phyloP scores from a whole-genome alignment of 2,797 vertebrate species.

The Myoxocephalus aenaeus region DNA sequence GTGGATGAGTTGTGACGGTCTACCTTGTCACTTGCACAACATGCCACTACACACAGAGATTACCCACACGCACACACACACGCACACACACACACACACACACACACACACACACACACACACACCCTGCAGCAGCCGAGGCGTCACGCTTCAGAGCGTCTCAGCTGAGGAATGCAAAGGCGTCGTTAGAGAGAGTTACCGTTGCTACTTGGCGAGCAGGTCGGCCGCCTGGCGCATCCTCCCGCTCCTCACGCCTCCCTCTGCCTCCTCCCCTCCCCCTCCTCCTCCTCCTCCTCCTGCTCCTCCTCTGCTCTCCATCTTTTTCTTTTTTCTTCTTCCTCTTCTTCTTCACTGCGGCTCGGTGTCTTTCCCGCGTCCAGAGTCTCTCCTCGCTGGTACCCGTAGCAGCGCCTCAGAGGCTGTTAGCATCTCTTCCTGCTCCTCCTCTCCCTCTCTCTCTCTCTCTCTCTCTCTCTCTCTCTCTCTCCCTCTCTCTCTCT shows the following conservation, averaged over 20 bases:
- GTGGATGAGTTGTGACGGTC: slow-evolving; percentile 1
- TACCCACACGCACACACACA: not conserved
- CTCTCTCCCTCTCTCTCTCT: slow-evolving; percentile 21
- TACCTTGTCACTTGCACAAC: slow-evolving; percentile 7
- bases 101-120: slow-evolving; percentile 7
- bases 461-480: slow-evolving; percentile 20
- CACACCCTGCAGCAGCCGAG: slow-evolving; percentile 43
- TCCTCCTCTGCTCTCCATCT: slow-evolving; percentile 58
- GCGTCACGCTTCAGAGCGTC: slow-evolving; percentile 35
- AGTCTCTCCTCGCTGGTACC: slow-evolving; percentile 64
- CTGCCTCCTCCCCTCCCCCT: slow-evolving; percentile 60
- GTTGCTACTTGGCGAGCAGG: slow-evolving; percentile 79
- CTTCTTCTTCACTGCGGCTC: slow-evolving; percentile 66
- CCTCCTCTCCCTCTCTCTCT: slow-evolving; percentile 39
- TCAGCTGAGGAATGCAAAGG: slow-evolving; percentile 62
- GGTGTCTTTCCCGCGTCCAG: slow-evolving; percentile 66
- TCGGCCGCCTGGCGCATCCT: slow-evolving; percentile 72
- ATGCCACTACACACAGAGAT: not conserved
- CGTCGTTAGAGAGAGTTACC: slow-evolving; percentile 69
- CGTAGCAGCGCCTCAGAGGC: slow-evolving; percentile 73
- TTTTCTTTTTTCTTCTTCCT: slow-evolving; percentile 60
- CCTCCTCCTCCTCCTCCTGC: not conserved
- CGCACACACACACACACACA: slow-evolving; percentile 17
- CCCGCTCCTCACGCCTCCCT: slow-evolving; percentile 74
- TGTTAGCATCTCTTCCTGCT: slow-evolving; percentile 69